Evolutionary conservation across 1,140 invertebrate genomes (phyloP).

Genomic region (Atta colombica): DNA sequence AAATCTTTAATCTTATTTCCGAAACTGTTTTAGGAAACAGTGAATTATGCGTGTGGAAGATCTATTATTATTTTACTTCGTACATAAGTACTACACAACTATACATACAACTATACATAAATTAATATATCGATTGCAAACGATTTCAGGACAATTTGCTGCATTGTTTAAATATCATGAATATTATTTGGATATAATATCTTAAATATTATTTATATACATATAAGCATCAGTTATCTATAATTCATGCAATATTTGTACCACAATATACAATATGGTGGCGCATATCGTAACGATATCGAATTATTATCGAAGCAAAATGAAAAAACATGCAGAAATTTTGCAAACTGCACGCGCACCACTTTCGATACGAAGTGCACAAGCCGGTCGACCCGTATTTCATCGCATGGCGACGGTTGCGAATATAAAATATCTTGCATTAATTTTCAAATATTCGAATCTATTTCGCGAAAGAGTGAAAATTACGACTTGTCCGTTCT

Average conservation of each 20-base stretch:
- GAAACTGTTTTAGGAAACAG: neutral
- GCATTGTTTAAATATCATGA: neutral
- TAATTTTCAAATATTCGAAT: constrained; percentile 63
- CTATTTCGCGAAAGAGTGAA: constrained; percentile 43
- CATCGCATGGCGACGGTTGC: constrained; percentile 36
- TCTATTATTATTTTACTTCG: constrained; percentile 21
- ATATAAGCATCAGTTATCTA: neutral
- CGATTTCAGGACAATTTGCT: constrained; percentile 2
- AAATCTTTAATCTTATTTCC: constrained; percentile 33
- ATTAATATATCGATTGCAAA: constrained; percentile 5
- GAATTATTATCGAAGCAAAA: neutral
- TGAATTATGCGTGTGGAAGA: constrained; percentile 34
- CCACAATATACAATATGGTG: no score
- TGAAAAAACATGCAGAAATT: constrained; percentile 12
- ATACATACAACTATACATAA: neutral
- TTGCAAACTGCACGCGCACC: constrained; percentile 16
- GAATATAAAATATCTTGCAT: constrained; percentile 62
- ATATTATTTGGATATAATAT: neutral
- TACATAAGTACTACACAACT: constrained; percentile 6
- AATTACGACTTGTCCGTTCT: constrained; percentile 45
- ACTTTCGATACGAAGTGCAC: constrained; percentile 4
- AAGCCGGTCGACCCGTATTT: constrained; percentile 33
- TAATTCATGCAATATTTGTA: constrained; percentile 5
- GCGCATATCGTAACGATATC: neutral
- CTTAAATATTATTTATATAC: neutral